Base-by-base conservation (phyloP, 2,888 invertebrate genomes). In the Cryptocephalus moraei region DNA sequence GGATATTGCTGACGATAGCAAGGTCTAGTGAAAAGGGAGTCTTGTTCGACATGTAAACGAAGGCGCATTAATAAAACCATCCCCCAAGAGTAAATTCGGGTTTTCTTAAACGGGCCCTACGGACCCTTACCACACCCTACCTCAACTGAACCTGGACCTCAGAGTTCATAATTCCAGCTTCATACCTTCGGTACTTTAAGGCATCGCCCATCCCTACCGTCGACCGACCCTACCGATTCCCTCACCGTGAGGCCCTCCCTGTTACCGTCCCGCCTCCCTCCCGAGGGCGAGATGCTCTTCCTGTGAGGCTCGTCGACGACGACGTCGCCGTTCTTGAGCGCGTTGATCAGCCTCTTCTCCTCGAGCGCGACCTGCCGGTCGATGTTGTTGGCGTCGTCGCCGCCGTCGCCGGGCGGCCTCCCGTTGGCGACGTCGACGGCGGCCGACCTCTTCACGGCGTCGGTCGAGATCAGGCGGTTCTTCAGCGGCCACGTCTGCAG, bases 301-400 rank as follows among this genome's bases (percentile, higher is more conserved):
- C 6, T 22, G 4, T 10, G 14, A 9, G 62, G 53, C 1, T 68
- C 63, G 47, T 76, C 76, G 48, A 70, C 73, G 40, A 81, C 74
- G 4, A 82, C 71, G 32, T 76, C 76, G 10, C 87, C 87, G 31
- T 86, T 86, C 61, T 87, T 84, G 50, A 89, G 69, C 9, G 88
- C 88, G 59, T 86, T 81, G 57, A 89, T 80, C 51, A 89, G 73
- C 44, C 85, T 75, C 66, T 87, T 87, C 65, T 89, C 88, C 64
- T 88, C 88, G 32, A 84, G 75, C n/a, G 86, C 86, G 8, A 88
- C 86, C 68, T 86, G 51, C 51, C 12, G 33, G 9, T 65, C 65
- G 45, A 64, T 57, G 11, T n/a, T 36, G 36, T n/a, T 11, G 12
- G 2, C 34, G 34, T 34, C n/a, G n/a, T n/a, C n/a, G n/a, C n/a